These are phyloP conservation scores for Desmodus rotundus DNA, from an alignment of 2,113 vertebrate species.

Conservation along the genomic window DNA sequence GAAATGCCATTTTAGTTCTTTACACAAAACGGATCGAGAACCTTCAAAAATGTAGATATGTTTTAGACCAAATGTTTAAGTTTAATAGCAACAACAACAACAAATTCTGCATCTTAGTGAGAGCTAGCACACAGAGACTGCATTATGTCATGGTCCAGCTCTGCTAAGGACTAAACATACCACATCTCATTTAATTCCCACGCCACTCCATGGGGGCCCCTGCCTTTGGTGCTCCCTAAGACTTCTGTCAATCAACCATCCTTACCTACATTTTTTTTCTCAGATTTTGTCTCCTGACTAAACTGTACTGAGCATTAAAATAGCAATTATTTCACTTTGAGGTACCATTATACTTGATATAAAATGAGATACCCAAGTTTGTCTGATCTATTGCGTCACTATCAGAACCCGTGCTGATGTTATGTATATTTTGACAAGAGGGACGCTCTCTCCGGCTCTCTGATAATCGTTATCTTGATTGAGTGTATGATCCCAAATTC, in stretches of 20 bases:
- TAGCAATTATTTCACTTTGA: not conserved
- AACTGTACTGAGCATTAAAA: not conserved
- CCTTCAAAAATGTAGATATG: not conserved
- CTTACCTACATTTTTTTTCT: not conserved
- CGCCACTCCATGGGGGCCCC: too few relatives aligned
- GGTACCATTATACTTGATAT: not conserved
- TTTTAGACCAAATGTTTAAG: conserved; percentile 1
- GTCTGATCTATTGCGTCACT: not conserved
- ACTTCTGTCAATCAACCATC: not conserved
- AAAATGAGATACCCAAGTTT: not conserved
- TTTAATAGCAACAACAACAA: not conserved
- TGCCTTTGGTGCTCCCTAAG: not conserved
- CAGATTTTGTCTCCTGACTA: not conserved
- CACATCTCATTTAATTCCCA: not conserved
- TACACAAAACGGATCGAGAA: not conserved
- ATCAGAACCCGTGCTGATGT: not conserved
- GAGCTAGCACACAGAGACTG: not conserved
- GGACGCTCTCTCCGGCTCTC: not conserved
- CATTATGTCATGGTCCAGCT: not conserved
- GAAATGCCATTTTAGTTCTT: not conserved
- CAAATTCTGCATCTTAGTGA: not conserved
- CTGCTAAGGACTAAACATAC: not conserved
- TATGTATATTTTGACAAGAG: not conserved
- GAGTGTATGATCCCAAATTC: not conserved
- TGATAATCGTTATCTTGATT: not conserved